Conservation (phyloP, 2,113 vertebrate species). For the Oceanodroma tethys region DNA sequence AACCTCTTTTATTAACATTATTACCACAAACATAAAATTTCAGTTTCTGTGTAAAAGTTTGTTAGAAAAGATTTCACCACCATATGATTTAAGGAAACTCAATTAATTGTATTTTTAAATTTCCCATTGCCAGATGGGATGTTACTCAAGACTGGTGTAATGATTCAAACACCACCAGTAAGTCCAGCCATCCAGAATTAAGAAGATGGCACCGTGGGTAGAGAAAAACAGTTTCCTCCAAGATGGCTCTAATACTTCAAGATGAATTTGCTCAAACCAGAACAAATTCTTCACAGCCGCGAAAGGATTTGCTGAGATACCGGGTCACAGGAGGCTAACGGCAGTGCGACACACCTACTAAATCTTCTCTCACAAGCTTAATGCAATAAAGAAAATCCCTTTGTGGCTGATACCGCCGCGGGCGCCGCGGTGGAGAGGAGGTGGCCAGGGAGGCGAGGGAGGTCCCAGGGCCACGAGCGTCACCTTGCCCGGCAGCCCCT, state of each 20-base stretch:
- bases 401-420: not conserved
- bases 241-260: not conserved
- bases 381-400: constrained; percentile 51
- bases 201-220: not conserved
- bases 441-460: rapidly evolving
- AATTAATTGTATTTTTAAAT: not conserved
- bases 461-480: rapidly evolving
- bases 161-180: not conserved
- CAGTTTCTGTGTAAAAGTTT: not conserved
- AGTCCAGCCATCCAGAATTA: not conserved
- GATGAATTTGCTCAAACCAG: not conserved
- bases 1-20: not conserved
- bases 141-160: not conserved
- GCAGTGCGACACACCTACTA: constrained; percentile 4
- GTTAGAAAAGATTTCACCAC: not conserved
- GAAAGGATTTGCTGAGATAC: constrained; percentile 25
- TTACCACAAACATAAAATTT: not conserved
- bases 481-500: not conserved
- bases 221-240: not conserved
- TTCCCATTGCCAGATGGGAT: not conserved
- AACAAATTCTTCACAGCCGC: not conserved
- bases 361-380: constrained; percentile 47
- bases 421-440: not conserved
- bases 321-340: not conserved
- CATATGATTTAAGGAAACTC: not conserved